phyloP scores from a whole-genome alignment of 2,113 vertebrate species.

The Coryphaenoides rupestris region DNA sequence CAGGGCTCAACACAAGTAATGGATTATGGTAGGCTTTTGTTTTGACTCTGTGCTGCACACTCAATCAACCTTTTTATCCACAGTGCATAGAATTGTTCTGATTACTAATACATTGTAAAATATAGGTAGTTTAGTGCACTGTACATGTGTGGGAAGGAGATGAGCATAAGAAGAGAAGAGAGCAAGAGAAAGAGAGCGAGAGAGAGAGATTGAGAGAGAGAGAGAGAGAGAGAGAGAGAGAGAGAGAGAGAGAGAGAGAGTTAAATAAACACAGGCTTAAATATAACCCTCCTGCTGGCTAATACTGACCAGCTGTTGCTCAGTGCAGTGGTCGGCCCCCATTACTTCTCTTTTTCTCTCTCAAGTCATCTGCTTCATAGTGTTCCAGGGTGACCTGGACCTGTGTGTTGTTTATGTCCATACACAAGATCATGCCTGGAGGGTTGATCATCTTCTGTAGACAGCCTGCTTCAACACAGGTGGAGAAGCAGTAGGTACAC shows the following conservation, averaged over 20 bases:
- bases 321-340: constrained; percentile 51
- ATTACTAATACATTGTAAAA: no score
- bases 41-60: no score
- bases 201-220: no score
- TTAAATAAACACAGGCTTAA: constrained; percentile 27
- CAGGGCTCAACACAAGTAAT: no score
- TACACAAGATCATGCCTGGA: constrained; percentile 53
- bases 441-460: constrained; percentile 43
- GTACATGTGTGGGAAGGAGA: constrained; percentile 6
- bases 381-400: constrained; percentile 66
- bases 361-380: constrained; percentile 47
- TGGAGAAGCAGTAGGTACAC: constrained; percentile 19
- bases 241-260: constrained; percentile 24
- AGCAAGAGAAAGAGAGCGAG: no score
- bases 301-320: constrained; percentile 48
- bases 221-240: no score
- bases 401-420: constrained; percentile 65
- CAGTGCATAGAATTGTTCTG: no score
- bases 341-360: constrained; percentile 35
- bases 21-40: no score
- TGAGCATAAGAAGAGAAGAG: constrained; percentile 6
- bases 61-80: no score
- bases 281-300: constrained; percentile 46
- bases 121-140: neutral
- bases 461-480: constrained; percentile 25